Evolutionary conservation across 1,140 invertebrate genomes (phyloP), one percentile per base, ranked within the genome.

Genomic region (Drosophila dunni): DNA sequence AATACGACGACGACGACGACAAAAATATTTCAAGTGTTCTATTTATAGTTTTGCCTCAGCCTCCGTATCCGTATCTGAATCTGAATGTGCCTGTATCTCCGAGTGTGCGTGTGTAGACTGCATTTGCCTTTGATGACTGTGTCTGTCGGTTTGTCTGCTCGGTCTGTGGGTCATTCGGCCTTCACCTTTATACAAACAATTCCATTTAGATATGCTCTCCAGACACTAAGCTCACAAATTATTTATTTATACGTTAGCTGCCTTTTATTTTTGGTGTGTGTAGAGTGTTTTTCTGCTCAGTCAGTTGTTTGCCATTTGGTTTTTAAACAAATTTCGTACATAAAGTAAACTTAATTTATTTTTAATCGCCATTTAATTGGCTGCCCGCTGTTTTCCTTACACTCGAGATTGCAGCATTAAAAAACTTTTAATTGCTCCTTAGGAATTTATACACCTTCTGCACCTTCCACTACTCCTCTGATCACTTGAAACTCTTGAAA

Each of bases 291-390:
- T 50, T 7, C 20, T 36, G 24, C 40, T 66, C 20, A 48, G 17
- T 48, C 17, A 48, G 46, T 48, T 48, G 61, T 64, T 83, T 81
- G 81, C 77, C 81, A 80, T 84, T 83, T 84, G 78, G 81, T 81
- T 75, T 85, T 57, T 74, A 79, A 29, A 75, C 84, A 89, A 88
- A 29, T 29, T 83, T 74, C 77, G 63, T 76, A 54, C 62, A 53
- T 54, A 71, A 66, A 61, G 78, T 75, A 89, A 88, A 88, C 84
- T 89, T 89, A 89, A 88, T 88, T 88, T 88, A 88, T 88, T 88
- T 88, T 88, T 89, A 88, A 88, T 88, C 84, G 78, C 78, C 84
- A 78, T 88, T 88, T 83, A 88, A 88, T 89, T 89, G 69, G 75
- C 60, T 74, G 78, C 78, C 60, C 74, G 75, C 66, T 88, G 84